phyloP scores from a whole-genome alignment of 2,113 vertebrate genomes.

The Pycnonotus jocosus region DNA sequence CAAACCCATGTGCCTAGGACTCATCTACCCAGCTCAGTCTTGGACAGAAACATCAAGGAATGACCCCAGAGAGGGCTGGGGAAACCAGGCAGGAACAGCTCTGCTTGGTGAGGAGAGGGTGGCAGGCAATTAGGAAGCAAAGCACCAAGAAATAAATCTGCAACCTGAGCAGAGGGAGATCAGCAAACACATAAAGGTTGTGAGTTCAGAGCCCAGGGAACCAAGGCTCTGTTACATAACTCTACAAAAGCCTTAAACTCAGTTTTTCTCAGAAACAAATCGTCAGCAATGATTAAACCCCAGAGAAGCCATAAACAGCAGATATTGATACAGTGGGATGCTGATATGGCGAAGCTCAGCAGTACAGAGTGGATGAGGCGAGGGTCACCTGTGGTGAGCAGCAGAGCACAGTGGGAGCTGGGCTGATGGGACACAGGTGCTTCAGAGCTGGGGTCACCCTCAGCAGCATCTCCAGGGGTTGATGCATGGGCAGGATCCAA shows the following conservation, averaged over 20 bases:
- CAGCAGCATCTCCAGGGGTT: not conserved
- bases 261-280: slow-evolving; percentile 26
- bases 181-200: not conserved
- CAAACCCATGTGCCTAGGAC: not conserved
- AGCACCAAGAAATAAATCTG: not conserved
- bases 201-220: not conserved
- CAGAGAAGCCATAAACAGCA: slow-evolving; percentile 20
- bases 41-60: not conserved
- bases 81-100: not conserved
- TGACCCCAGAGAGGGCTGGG: not conserved
- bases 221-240: not conserved
- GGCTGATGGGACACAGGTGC: accelerated
- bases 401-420: not conserved
- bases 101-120: not conserved
- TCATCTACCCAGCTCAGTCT: not conserved
- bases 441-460: not conserved
- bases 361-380: accelerated
- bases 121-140: not conserved
- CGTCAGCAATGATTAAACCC: slow-evolving; percentile 16
- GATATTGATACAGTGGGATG: not conserved
- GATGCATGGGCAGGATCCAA: not conserved
- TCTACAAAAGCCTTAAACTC: slow-evolving; percentile 51
- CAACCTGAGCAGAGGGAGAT: not conserved
- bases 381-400: not conserved
- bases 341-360: not conserved